Base-by-base conservation (phyloP, 2,797 vertebrate species). In the Pyrocephalus nanus region DNA sequence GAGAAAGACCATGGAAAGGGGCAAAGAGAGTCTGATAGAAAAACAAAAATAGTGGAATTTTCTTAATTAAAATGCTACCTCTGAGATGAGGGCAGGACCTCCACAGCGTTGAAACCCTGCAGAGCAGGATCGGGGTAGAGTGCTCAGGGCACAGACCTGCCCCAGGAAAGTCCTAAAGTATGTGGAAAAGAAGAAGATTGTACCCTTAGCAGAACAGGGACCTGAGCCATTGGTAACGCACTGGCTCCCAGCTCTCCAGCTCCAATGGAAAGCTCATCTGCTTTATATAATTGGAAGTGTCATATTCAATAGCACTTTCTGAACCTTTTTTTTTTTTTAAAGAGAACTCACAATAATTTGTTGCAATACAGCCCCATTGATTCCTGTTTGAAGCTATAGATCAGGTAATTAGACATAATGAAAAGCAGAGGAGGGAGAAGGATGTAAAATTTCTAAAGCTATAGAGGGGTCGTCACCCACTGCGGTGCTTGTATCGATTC, bases 231-330 rank as follows among this genome's bases (percentile, higher is more conserved):
- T 0, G 0, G 15, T 66, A 78, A 75, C 12, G 30, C 58, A 21
- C 48, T 53, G 71, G 36, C 40, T 43, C 26, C 29, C 45, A 45
- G 32, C 36, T 48, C 93, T 21, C 38, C 32, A 60, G 83, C 55
- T 43, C 27, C 70, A 34, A 16, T 2, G 76, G 71, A 61, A 94
- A 92, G 73, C 18, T 94, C 70, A 88, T 95, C 88, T 93, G 73
- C 30, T 66, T 50, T 65, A 2, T 53, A 14, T 86, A 96, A 96
- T 94, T 91, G 76, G 54, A 90, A 84, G 67, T 96, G 95, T 88
- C 96, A 96, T 95, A 90, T 93, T 94, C 93, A 92, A 88, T 92
- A 82, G 76, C 75, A 72, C 86, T 81, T 88, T 57, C 88, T 40
- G 57, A 82, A 94, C 78, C 84, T 55, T 43, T 81, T 86, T 58